These are phyloP conservation scores for Melipona beecheii DNA, from an alignment of 2,888 invertebrate species.

Conservation along the genomic window DNA sequence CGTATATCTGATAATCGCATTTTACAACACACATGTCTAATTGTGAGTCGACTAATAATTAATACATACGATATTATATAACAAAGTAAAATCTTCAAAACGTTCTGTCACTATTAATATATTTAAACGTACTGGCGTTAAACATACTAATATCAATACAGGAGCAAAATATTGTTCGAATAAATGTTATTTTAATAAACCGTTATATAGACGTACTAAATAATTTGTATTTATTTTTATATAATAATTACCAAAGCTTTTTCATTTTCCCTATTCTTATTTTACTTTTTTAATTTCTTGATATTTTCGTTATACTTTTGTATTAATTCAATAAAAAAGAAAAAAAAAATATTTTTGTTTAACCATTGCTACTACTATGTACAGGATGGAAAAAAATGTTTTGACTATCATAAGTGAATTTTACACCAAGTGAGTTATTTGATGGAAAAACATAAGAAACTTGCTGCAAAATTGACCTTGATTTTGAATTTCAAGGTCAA, in stretches of 20 bases:
- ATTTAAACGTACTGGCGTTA: neutral
- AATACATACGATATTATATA: conserved; percentile 69
- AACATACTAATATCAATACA: neutral
- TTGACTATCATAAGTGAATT: no score
- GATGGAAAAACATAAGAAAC: no score
- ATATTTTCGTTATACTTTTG: neutral
- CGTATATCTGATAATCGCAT: neutral
- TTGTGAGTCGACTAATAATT: neutral
- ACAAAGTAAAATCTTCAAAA: conserved; percentile 72
- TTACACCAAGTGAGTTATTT: no score
- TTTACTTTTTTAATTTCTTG: neutral
- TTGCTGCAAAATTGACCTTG: no score
- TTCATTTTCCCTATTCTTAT: neutral
- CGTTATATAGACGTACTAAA: conserved; percentile 1
- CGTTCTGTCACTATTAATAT: conserved; percentile 4
- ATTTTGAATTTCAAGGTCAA: no score
- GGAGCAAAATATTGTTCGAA: neutral
- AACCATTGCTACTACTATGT: no score
- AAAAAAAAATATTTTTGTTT: no score
- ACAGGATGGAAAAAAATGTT: no score
- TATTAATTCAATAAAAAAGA: no score
- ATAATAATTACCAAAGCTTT: neutral
- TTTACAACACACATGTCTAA: neutral
- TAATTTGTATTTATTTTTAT: neutral
- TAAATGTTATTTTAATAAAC: conserved; percentile 19